These are phyloP conservation scores for Rutpela maculata DNA, from an alignment of 2,888 invertebrate genomes.

Conservation along the genomic window DNA sequence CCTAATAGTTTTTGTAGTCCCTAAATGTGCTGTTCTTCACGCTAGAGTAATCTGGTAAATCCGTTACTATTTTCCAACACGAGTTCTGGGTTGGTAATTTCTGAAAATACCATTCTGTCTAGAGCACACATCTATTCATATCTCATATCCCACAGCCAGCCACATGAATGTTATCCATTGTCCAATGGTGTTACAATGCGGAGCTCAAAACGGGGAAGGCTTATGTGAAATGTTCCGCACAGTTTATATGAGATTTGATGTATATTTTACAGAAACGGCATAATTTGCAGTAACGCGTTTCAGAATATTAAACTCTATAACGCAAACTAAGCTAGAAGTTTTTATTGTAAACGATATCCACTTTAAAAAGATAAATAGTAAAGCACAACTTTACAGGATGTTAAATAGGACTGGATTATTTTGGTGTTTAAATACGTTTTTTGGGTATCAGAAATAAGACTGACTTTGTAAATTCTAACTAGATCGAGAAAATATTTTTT, in stretches of 20 bases:
- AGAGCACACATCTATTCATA: neutral
- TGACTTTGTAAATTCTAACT: too few species aligned
- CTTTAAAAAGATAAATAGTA: too few species aligned
- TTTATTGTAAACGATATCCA: neutral
- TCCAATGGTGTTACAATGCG: neutral
- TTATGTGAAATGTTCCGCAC: neutral
- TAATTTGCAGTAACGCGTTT: neutral
- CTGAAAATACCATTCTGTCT: neutral
- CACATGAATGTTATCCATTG: slow-evolving; percentile 1
- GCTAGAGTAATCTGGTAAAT: neutral
- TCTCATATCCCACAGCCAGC: neutral
- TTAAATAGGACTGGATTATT: too few species aligned
- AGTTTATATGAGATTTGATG: neutral
- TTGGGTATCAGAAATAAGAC: too few species aligned
- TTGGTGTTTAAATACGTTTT: too few species aligned
- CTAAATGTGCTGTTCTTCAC: too few species aligned
- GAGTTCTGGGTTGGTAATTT: slow-evolving; percentile 4
- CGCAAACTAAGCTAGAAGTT: neutral
- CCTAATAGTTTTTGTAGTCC: too few species aligned
- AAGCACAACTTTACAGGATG: too few species aligned
- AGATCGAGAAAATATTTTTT: too few species aligned
- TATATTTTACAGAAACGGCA: neutral
- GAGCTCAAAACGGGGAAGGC: neutral
- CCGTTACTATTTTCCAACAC: neutral
- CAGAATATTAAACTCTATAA: neutral